Evolutionary conservation across 23 tunicate genomes (phyloP).

Genomic region (Corella eumyota): DNA sequence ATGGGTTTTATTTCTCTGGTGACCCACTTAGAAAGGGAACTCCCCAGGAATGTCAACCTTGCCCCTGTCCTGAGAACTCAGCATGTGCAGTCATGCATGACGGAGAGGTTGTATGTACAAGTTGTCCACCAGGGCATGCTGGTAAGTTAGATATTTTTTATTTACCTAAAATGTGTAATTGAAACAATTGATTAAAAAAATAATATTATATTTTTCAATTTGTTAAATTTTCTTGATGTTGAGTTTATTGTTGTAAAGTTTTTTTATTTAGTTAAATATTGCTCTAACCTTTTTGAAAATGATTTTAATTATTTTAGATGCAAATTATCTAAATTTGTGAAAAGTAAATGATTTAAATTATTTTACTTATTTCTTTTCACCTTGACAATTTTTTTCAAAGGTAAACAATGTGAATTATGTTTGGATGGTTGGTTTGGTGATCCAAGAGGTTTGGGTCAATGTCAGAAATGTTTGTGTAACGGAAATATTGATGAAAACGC

Average conservation of each 20-base stretch:
- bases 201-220: too few species aligned
- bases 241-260: too few species aligned
- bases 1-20: conserved; percentile 66
- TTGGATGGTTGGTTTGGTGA: conserved; percentile 94
- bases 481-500: conserved; percentile 94
- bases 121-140: conserved; percentile 85
- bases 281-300: too few species aligned
- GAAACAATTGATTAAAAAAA: not conserved
- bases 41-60: conserved; percentile 75
- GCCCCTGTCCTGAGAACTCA: conserved; percentile 87
- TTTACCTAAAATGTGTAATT: not conserved
- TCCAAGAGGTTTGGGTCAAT: conserved; percentile 65
- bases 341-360: too few species aligned
- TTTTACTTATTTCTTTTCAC: too few species aligned
- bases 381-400: conserved; percentile 24
- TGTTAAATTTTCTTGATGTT: too few species aligned
- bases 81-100: conserved; percentile 63
- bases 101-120: conserved; percentile 63
- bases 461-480: conserved; percentile 84
- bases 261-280: too few species aligned
- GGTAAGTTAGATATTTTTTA: conserved; percentile 18
- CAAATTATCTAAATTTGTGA: too few species aligned
- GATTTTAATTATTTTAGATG: too few species aligned
- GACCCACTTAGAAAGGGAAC: conserved; percentile 65
- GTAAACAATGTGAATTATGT: conserved; percentile 83